Evolutionary conservation across 2,797 vertebrate species (phyloP).

Genomic region (Anableps anableps): DNA sequence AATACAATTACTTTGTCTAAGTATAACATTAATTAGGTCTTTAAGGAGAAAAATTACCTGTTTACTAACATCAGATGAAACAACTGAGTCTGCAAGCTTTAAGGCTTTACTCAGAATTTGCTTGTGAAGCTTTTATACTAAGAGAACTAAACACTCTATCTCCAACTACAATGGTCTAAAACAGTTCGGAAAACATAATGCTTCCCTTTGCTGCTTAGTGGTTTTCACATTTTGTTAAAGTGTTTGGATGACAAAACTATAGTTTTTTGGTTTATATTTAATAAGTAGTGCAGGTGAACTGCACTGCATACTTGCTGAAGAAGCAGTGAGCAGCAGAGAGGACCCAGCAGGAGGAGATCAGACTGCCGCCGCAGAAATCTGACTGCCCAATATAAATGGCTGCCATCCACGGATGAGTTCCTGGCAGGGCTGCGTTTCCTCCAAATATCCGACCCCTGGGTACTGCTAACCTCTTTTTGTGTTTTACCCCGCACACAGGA

Average conservation of each 20-base stretch:
- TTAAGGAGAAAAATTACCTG: background rate
- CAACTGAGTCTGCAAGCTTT: background rate
- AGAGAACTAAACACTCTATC: constrained; percentile 37
- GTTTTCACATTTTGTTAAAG: background rate
- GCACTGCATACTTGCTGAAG: constrained; percentile 83
- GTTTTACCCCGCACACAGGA: constrained; percentile 84
- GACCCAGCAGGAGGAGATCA: constrained; percentile 93
- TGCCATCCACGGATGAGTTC: constrained; percentile 93
- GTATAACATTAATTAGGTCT: background rate
- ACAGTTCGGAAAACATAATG: background rate
- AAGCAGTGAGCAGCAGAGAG: constrained; percentile 95
- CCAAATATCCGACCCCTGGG: constrained; percentile 86
- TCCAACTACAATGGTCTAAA: background rate
- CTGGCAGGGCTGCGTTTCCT: constrained; percentile 85
- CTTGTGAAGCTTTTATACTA: constrained; percentile 16
- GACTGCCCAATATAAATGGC: constrained; percentile 87
- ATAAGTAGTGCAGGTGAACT: background rate
- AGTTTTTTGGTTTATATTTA: background rate
- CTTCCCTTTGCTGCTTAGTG: background rate
- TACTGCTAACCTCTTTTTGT: constrained; percentile 82
- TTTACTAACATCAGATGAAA: background rate
- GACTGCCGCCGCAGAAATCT: constrained; percentile 89
- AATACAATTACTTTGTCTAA: background rate
- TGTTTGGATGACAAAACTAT: background rate
- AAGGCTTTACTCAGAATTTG: background rate